Conservation (phyloP, 2,113 vertebrate species). For the Entomyzon cyanotis region DNA sequence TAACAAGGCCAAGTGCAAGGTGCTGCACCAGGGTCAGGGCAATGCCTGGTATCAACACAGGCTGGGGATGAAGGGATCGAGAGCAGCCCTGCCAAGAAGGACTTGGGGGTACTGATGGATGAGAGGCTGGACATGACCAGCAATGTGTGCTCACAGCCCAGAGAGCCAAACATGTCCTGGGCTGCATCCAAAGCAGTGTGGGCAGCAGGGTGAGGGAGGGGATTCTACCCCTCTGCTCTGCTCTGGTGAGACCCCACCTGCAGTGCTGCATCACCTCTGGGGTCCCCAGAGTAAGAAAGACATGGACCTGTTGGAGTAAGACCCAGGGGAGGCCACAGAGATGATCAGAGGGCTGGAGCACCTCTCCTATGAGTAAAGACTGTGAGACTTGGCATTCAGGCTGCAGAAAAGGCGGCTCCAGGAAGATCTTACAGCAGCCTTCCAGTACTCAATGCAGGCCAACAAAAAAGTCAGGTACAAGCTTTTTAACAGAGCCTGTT, state of each 20-base stretch:
- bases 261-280: not conserved
- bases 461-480: not conserved
- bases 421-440: not conserved
- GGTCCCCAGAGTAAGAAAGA: not conserved
- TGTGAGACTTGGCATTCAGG: not conserved
- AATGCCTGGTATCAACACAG: rapidly evolving
- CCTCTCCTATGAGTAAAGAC: not conserved
- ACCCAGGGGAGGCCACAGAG: not conserved
- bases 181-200: not conserved
- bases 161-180: not conserved
- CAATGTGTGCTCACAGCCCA: not conserved
- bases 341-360: not conserved
- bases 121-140: not conserved
- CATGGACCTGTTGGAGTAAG: not conserved
- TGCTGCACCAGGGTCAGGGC: not conserved
- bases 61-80: not conserved
- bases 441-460: not conserved
- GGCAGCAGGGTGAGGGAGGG: not conserved
- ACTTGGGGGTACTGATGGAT: not conserved
- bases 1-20: not conserved
- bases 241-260: not conserved
- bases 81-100: not conserved
- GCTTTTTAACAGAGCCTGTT: not conserved
- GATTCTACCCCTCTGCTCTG: not conserved
- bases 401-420: not conserved